phyloP scores from a whole-genome alignment of 2,797 vertebrate genomes.

The Danio jaintianensis region DNA sequence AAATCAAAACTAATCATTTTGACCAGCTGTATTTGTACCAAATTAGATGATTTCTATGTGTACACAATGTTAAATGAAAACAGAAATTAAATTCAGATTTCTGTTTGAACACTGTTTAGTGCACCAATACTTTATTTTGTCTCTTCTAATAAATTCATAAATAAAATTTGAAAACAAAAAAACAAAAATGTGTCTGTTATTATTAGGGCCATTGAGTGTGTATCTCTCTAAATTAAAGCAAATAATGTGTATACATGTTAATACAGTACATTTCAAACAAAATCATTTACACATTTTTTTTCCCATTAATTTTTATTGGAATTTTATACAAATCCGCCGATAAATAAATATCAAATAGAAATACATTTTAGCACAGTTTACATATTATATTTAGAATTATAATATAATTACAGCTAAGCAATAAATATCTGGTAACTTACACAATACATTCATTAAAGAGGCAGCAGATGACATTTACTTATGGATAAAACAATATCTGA shows the following conservation, averaged over 20 bases:
- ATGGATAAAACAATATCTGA: not conserved
- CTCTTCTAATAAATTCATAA: not conserved
- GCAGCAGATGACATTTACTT: not conserved
- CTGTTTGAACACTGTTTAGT: not conserved
- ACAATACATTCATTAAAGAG: conserved; percentile 16
- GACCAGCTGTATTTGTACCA: not conserved
- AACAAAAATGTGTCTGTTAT: not conserved
- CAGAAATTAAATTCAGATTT: not conserved
- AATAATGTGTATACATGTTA: no score
- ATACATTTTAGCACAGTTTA: conserved; percentile 3
- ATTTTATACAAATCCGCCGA: not conserved
- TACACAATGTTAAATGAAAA: not conserved
- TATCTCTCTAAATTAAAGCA: not conserved
- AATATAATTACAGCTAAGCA: not conserved
- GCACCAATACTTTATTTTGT: not conserved
- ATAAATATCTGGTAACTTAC: conserved; percentile 16
- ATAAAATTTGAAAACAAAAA: no score
- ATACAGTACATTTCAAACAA: conserved; percentile 3
- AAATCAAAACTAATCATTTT: no score
- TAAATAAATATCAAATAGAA: conserved; percentile 45
- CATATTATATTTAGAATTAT: conserved; percentile 1
- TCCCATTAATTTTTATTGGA: not conserved
- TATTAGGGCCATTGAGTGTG: not conserved
- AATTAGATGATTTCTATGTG: not conserved
- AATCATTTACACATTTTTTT: not conserved